Evolutionary conservation across 2,113 vertebrate genomes (phyloP), one percentile per base, ranked within the genome.

Genomic region (Mobula birostris): DNA sequence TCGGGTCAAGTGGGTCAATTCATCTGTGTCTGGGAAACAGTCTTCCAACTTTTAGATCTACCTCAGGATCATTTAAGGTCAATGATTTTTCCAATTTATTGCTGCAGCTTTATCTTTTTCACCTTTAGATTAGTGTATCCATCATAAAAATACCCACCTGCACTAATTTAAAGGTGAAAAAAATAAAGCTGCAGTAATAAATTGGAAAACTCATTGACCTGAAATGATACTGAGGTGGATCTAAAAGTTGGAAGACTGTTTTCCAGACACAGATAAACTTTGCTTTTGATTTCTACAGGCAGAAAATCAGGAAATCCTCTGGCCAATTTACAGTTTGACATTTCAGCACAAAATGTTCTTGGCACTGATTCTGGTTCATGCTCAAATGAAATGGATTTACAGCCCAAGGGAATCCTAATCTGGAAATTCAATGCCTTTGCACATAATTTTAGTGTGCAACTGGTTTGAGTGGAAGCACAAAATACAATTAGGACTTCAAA

Each of bases 261-360:
- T 58, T 48, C 82, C 82, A 85, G 48, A 11, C 24, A 8, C 48
- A 58, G 80, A 85, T 85, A 58, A 85, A 85, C 82, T 85, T 19
- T 56, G 80, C 36, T 17, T 24, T 48, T 85, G 8, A 61, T 85
- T 29, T 83, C 32, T 56, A 27, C 40, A 58, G 48, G 48, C 21
- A 58, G 48, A 83, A 83, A 56, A 83, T 58, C 48, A 56, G 48
- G 48, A 85, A 61, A 85, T 58, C 82, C 80, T 29, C 27, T 61
- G 58, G 82, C 82, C 82, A 85, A 85, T 58, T 61, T 83, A 7
- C 19, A 56, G 56, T 40, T 19, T 61, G 82, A 61, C 48, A 85
- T 61, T 85, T 85, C 82, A 61, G 82, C 80, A 83, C 80, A 61
- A 85, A 85, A 61, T 85, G 82, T 58, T 85, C 82, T 85, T 85